Evolutionary conservation across 2,888 invertebrate genomes (phyloP).

Genomic region (Sabatieria punctata): DNA sequence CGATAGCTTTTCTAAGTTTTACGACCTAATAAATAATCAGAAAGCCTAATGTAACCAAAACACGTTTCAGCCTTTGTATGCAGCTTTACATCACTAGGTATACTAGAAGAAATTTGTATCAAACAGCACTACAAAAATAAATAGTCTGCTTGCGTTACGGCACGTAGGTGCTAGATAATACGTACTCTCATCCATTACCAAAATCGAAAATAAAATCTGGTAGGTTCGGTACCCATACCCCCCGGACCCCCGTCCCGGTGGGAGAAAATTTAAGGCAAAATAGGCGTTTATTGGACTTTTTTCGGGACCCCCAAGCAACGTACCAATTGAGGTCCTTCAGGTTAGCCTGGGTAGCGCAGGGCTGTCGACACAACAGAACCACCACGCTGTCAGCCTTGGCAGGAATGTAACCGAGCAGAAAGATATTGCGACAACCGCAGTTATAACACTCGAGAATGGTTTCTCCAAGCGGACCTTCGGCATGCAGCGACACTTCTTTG

Average conservation of each 20-base stretch:
- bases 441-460: slow-evolving; percentile 96
- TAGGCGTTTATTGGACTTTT: too few species aligned
- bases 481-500: slow-evolving; percentile 91
- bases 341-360: slow-evolving; percentile 90
- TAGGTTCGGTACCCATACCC: background rate
- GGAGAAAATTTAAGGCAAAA: too few species aligned
- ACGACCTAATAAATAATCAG: too few species aligned
- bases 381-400: slow-evolving; percentile 97
- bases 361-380: slow-evolving; percentile 85
- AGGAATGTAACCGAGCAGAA: slow-evolving; percentile 94
- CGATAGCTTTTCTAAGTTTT: too few species aligned
- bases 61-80: too few species aligned
- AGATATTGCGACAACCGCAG: slow-evolving; percentile 92
- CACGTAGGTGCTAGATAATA: too few species aligned
- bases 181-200: background rate
- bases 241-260: background rate
- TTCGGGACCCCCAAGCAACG: slow-evolving; percentile 17
- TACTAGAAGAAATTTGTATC: too few species aligned
- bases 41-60: too few species aligned
- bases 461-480: slow-evolving; percentile 91
- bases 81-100: too few species aligned
- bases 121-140: too few species aligned
- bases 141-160: too few species aligned
- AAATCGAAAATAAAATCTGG: background rate
- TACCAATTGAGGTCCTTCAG: slow-evolving; percentile 95